Percentiles rank a stretch among this genome's conserved stretches.
Evolutionary conservation across 2,797 vertebrate species (phyloP).

Genomic region (Catharus ustulatus): DNA sequence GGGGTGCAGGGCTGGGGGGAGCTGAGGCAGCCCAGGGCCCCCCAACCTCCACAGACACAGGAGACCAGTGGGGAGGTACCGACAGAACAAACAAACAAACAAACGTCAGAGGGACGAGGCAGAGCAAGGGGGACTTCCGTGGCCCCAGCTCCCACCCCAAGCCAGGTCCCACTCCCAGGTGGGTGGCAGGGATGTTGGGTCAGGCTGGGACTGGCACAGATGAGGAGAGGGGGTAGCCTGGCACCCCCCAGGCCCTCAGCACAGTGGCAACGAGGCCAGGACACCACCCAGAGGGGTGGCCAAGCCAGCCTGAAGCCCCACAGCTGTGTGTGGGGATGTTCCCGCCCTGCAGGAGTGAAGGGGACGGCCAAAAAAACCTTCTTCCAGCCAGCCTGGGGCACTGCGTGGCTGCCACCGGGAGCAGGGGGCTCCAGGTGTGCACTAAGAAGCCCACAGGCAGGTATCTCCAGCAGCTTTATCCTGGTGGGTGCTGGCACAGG

Average conservation of each 20-base stretch:
- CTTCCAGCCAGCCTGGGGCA: not conserved
- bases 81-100: not conserved
- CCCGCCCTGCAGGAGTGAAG: not conserved
- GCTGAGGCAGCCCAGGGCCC: not conserved
- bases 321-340: not conserved
- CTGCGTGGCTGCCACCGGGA: not conserved
- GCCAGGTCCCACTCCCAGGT: not conserved
- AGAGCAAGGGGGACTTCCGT: not conserved
- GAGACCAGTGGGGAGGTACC: not conserved
- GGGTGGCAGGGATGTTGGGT: not conserved
- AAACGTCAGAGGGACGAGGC: not conserved
- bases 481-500: not conserved
- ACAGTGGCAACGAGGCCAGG: not conserved
- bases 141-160: not conserved
- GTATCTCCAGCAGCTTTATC: not conserved
- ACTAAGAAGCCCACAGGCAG: not conserved
- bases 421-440: not conserved
- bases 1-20: not conserved
- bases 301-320: not conserved
- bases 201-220: not conserved
- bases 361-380: not conserved
- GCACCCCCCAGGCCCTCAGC: not conserved
- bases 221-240: not conserved
- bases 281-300: not conserved
- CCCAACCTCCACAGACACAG: not conserved